Evolutionary conservation across 2,797 vertebrate genomes (phyloP), one percentile per base, ranked within the genome.

Genomic region (Mallotus villosus): DNA sequence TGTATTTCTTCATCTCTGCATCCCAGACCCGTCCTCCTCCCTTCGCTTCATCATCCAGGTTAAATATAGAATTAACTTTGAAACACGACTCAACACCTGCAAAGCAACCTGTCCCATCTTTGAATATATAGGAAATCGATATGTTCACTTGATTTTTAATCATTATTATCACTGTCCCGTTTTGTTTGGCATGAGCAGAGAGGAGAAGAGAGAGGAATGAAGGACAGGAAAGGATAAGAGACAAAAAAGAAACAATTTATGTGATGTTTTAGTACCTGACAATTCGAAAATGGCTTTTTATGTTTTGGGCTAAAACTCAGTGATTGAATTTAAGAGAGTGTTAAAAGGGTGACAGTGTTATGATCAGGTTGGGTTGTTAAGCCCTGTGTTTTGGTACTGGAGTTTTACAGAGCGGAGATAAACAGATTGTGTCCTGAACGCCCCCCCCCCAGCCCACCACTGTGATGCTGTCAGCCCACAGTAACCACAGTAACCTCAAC

Each of bases 331-430:
- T 80, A 67, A 85, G 75, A 76, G 75, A 75, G 74, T 71, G 5
- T 46, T 86, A 81, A 87, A 86, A 81, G 41, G 73, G 58, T n/a
- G 71, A 78, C 77, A 74, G 59, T 34, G 27, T 81, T 84, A 83
- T 71, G 70, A 75, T 9, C 63, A 70, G 82, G 83, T 53, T 72
- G 51, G 55, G 59, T 70, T 72, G 51, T 81, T 77, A 81, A 80
- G 76, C 49, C 16, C 21, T 68, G 62, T 51, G 60, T 8, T 80
- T 76, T 51, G 22, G 72, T 70, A 49, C 41, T 9, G 49, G 72
- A 60, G 9, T 69, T 55, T 53, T 24, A 78, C 73, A 75, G 34
- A 76, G 61, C 69, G 8, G 58, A 73, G 60, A 70, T 21, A 60
- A 74, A 73, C 34, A 34, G 29, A 68, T 25, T 74, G 21, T 73